Base-by-base conservation (phyloP, 2,797 vertebrate genomes). In the Enteromius fasciolatus region DNA sequence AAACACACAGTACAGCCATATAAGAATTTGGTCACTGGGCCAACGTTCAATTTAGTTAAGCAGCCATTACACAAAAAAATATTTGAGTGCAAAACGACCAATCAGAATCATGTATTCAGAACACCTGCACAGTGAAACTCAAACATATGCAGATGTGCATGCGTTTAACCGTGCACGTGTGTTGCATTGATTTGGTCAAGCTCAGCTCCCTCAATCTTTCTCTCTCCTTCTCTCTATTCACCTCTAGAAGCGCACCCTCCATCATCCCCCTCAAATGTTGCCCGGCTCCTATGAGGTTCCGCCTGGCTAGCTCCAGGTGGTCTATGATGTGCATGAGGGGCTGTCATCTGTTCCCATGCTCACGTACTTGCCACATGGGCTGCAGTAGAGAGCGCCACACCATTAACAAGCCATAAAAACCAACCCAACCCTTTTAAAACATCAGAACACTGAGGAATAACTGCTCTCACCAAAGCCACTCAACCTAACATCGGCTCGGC, bases 291-390 rank as follows among this genome's bases (percentile, higher is more conserved):
- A 89, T 80, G 91, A 91, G 92, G 93, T 94, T 92, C 94, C 84
- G 88, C 90, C 92, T 94, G 92, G 90, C 91, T 93, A 90, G 91
- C 90, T 94, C 92, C 94, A 95, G 94, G 94, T 95, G 94, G 92
- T 88, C 91, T 89, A 91, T 91, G 92, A 92, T 88, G 90, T 81
- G 87, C 83, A 82, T 87, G 83, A 91, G 91, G 90, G 90, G 89
- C 88, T 85, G 82, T 94, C 92, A 92, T 94, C 91, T 94, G 92
- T 90, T 92, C 91, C 89, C 87, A 84, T 88, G 91, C 88, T 92
- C 89, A 90, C 88, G 90, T 89, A 90, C 82, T 90, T 86, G 87
- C 75, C 79, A 84, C 68, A 79, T 76, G 72, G 81, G 81, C 84
- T 76, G 81, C 84, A 81, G 85, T 77, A 76, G 83, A 87, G 87